Conservation (phyloP, 2,113 vertebrate species). For the Syngnathus typhle region DNA sequence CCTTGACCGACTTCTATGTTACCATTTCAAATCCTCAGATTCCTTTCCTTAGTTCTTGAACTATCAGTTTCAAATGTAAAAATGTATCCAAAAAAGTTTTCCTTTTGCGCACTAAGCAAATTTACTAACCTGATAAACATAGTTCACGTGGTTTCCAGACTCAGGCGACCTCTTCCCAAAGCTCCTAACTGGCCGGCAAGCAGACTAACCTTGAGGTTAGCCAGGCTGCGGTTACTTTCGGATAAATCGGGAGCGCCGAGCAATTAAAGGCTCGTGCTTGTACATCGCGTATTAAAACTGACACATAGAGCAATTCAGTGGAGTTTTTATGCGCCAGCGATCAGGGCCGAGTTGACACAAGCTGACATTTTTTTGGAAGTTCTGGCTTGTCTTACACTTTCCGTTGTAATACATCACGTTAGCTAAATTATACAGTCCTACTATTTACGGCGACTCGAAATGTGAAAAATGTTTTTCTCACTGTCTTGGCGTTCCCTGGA, state of each 20-base stretch:
- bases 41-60: too few species aligned
- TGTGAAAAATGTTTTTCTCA: not conserved
- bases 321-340: too few species aligned
- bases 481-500: not conserved
- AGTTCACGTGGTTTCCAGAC: conserved; percentile 15
- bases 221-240: conserved; percentile 45
- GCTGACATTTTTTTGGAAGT: not conserved
- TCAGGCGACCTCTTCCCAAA: conserved; percentile 18
- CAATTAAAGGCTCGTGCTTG: conserved; percentile 44
- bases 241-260: conserved; percentile 56
- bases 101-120: not conserved
- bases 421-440: too few species aligned
- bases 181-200: conserved; percentile 41
- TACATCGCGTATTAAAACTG: conserved; percentile 17
- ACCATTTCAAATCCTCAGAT: too few species aligned
- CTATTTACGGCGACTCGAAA: too few species aligned
- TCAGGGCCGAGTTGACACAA: not conserved
- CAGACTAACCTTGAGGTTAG: conserved; percentile 52
- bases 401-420: too few species aligned
- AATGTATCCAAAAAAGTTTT: not conserved
- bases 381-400: not conserved
- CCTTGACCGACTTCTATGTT: too few species aligned
- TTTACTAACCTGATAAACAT: not conserved
- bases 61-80: too few species aligned
- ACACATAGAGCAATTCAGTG: too few species aligned